phyloP scores from a whole-genome alignment of 2,113 vertebrate genomes.

The Xyrauchen texanus region DNA sequence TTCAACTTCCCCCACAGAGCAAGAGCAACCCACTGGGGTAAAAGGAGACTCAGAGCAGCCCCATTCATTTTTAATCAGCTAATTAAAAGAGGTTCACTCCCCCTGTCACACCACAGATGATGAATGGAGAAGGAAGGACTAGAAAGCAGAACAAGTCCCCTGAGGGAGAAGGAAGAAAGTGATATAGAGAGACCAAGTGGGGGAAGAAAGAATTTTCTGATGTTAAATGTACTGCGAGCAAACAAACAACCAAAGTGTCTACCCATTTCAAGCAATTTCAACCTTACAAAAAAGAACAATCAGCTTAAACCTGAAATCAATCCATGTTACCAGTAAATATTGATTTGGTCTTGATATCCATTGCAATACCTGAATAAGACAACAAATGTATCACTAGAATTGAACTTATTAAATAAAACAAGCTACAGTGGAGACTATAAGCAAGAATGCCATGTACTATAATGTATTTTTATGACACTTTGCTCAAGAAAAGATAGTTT shows the following conservation, averaged over 20 bases:
- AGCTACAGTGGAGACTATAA: too few relatives aligned
- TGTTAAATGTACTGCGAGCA: slow-evolving; percentile 9
- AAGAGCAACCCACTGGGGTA: slow-evolving; percentile 27
- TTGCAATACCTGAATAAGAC: background rate
- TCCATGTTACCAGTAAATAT: slow-evolving; percentile 13
- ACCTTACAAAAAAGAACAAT: background rate
- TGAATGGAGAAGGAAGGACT: slow-evolving; percentile 44
- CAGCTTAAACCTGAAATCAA: background rate
- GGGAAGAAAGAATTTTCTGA: background rate
- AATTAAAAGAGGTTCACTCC: slow-evolving; percentile 54
- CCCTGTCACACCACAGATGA: slow-evolving; percentile 48
- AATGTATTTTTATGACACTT: too few relatives aligned
- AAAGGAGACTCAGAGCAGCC: slow-evolving; percentile 16
- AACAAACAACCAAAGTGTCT: slow-evolving; percentile 15
- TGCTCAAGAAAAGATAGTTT: too few relatives aligned
- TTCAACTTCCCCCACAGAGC: slow-evolving; percentile 9
- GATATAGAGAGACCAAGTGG: background rate
- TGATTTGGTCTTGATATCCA: slow-evolving; percentile 10
- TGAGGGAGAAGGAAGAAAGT: slow-evolving; percentile 15
- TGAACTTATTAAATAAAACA: too few relatives aligned
- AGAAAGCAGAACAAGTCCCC: slow-evolving; percentile 53
- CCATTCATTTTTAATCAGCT: slow-evolving; percentile 56
- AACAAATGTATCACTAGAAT: too few relatives aligned
- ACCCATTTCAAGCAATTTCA: background rate
- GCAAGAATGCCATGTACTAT: too few relatives aligned